Base-by-base conservation (phyloP, 2,113 vertebrate species). In the Leptobrachium ailaonicum region DNA sequence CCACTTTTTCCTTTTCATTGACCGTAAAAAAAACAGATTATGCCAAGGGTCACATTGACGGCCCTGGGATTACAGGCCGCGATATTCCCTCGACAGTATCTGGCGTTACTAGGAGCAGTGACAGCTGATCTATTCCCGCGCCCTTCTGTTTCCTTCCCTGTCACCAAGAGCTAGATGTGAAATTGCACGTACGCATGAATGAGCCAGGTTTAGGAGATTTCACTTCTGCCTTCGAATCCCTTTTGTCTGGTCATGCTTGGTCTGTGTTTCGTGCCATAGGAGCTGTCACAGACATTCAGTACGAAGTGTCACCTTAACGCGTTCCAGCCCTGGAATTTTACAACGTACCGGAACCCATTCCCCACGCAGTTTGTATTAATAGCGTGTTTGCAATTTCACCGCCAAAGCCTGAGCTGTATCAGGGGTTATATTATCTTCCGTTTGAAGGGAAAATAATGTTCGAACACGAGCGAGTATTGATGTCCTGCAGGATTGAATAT, bases 51-150 rank as follows among this genome's bases (percentile, higher is more conserved):
- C 50, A 71, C 11, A 11, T 71, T 20, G 12, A 50, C 67, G 7
- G 10, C 54, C 68, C 8, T 42, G 20, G 10, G 63, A 11, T 56
- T 72, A 40, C 66, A 58, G 12, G 40, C 45, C 10, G 4, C 66
- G 41, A 44, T 58, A 80, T 47, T 50, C 13, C 32, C 44, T 50
- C 50, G 68, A 50, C 44, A 20, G 56, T 56, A 40, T 63, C 50
- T n/a, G 40, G 60, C 42, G 6, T 78, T 60, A 66, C 13, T 8
- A 60, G 45, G 9, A 47, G 11, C 9, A 42, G 11, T 66, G 71
- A 73, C 77, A 79, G 77, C 77, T 80, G 77, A 80, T 71, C 45
- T 67, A 40, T 80, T 58, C 20, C 68, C 12, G 14, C 2, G 77
- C 45, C 62, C 69, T 71, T 58, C 71, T 73, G 47, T 45, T 73